Conservation (phyloP, 2,888 invertebrate genomes). For the Parnassius glacialis region DNA sequence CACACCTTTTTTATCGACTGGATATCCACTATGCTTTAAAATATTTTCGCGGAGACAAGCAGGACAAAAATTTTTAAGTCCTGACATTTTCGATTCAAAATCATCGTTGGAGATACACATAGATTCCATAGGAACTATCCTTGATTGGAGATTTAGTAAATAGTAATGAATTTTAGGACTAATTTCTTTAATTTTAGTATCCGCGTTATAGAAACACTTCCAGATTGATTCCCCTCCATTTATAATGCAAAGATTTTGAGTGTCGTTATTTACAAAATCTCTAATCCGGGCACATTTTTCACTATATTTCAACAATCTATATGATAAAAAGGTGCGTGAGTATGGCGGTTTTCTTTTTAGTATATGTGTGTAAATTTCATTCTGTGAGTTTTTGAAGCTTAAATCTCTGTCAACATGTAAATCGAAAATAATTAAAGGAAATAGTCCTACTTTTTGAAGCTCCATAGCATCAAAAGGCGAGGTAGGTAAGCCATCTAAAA, state of each 20-base stretch:
- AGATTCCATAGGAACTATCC: conserved; percentile 70
- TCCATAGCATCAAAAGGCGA: conserved; percentile 71
- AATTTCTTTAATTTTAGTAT: conserved; percentile 52
- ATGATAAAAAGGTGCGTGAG: conserved; percentile 57
- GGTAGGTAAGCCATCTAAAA: conserved; percentile 83
- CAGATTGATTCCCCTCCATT: conserved; percentile 77
- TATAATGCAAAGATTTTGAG: conserved; percentile 76
- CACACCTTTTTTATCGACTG: conserved; percentile 77
- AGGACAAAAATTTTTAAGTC: conserved; percentile 80
- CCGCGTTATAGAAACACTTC: conserved; percentile 73
- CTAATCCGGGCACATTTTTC: conserved; percentile 52
- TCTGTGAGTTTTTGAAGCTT: conserved; percentile 60
- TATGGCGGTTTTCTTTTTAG: conserved; percentile 59
- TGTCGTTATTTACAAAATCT: conserved; percentile 75
- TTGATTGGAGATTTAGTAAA: conserved; percentile 64
- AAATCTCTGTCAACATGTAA: conserved; percentile 58
- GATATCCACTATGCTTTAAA: conserved; percentile 60
- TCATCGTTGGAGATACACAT: conserved; percentile 80
- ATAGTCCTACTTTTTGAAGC: conserved; percentile 72
- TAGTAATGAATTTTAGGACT: conserved; percentile 75
- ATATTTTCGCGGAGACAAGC: conserved; percentile 71
- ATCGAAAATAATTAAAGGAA: conserved; percentile 81
- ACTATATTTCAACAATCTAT: conserved; percentile 68
- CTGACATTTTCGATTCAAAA: conserved; percentile 72
- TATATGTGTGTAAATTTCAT: conserved; percentile 54